Base-by-base conservation (phyloP, 1,140 invertebrate genomes). In the Limonius californicus region DNA sequence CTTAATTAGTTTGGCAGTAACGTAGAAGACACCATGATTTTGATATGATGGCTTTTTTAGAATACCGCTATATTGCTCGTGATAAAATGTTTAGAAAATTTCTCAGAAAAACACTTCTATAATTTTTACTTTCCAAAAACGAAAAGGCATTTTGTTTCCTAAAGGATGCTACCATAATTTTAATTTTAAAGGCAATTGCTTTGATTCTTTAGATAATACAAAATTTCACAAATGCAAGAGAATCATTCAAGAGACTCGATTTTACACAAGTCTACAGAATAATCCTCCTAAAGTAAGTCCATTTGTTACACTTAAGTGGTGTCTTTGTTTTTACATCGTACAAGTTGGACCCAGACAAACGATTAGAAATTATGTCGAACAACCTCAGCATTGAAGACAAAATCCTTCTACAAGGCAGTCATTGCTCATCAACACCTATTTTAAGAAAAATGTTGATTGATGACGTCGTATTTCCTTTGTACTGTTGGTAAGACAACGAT, bases 401-500 rank as follows among this genome's bases (percentile, higher is more conserved):
- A n/a, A 16, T 56, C 32, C 54, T 61, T 32, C 32, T 16, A 61
- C 54, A 61, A 50, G 23, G 27, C 27, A 57, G n/a, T 35, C 39
- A 43, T 39, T 12, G 35, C 8, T 39, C 2, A 39, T 39, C 35
- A 39, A 39, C n/a, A 39, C 8, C 2, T 39, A 39, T 39, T 14
- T 14, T 11, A 9, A 14, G 7, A 39, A 14, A 39, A 39, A 12
- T 39, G 35, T 39, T 39, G 23, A 39, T 39, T 50, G 27, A 43
- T 57, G 56, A 55, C 21, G 16, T 42, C 50, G 50, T 64, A 43
- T 59, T 61, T 55, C 27, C 61, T 70, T 70, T 70, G 68, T 68
- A 68, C 68, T 68, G 68, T 70, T 65, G 63, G 63, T 63, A 70
- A 68, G 66, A 70, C 63, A 70, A 68, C 35, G n/a, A 63, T 61